These are phyloP conservation scores for Actias luna DNA, from an alignment of 2,888 invertebrate genomes.

Conservation along the genomic window DNA sequence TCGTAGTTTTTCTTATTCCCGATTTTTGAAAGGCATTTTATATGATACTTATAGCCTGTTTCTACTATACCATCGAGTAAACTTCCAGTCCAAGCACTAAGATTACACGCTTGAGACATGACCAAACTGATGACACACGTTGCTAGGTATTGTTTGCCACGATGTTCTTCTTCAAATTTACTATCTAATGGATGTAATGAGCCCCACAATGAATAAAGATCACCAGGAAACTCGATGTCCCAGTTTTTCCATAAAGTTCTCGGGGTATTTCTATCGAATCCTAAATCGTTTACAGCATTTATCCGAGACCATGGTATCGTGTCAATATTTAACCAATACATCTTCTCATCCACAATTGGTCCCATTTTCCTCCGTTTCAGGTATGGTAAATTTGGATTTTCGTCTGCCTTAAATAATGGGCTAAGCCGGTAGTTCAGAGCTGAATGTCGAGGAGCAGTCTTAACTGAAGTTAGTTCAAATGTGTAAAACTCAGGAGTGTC, in stretches of 20 bases:
- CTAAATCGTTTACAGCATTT: conserved; percentile 60
- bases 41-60: conserved; percentile 81
- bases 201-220: conserved; percentile 86
- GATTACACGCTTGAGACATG: conserved; percentile 81
- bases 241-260: conserved; percentile 83
- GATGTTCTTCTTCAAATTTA: conserved; percentile 74
- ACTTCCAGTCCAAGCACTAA: conserved; percentile 84
- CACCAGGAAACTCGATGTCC: conserved; percentile 85
- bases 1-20: conserved; percentile 76
- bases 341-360: conserved; percentile 70
- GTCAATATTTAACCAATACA: conserved; percentile 73
- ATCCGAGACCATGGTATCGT: conserved; percentile 68
- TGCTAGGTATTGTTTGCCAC: conserved; percentile 84
- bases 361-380: conserved; percentile 51
- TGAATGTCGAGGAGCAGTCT: conserved; percentile 73
- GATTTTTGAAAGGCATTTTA: conserved; percentile 71
- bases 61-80: conserved; percentile 84
- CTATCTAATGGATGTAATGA: conserved; percentile 82
- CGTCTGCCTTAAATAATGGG: conserved; percentile 67
- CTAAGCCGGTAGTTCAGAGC: conserved; percentile 68
- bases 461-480: conserved; percentile 80
- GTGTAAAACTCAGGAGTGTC: conserved; percentile 76
- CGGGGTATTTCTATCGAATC: conserved; percentile 57
- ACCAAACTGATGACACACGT: conserved; percentile 82
- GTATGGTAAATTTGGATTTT: conserved; percentile 64